A percentile compares a stretch with the other conserved stretches of the same genome.
Conservation (phyloP, 2,797 vertebrate species). For the Emys orbicularis region DNA sequence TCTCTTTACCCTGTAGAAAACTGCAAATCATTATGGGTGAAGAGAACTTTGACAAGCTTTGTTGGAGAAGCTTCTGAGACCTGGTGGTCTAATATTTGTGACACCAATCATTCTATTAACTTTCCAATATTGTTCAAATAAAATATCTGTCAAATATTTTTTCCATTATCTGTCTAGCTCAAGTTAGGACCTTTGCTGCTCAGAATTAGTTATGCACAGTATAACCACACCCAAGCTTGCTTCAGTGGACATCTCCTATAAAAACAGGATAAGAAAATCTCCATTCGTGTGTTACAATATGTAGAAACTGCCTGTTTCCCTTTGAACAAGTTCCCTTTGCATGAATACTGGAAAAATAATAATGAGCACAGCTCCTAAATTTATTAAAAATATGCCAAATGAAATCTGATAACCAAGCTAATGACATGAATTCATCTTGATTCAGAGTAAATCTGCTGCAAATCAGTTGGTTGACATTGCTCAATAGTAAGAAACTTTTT, state of each 20-base stretch:
- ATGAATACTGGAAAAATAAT: constrained; percentile 1
- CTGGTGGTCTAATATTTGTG: background rate
- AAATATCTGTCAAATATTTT: background rate
- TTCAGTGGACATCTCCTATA: constrained; percentile 2
- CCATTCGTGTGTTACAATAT: background rate
- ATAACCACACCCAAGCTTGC: background rate
- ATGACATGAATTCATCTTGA: background rate
- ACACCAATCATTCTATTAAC: background rate
- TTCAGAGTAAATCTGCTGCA: background rate
- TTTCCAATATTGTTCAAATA: constrained; percentile 11
- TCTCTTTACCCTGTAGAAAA: background rate
- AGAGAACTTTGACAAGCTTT: background rate
- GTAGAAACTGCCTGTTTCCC: background rate
- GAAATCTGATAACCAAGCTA: background rate
- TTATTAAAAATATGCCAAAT: constrained; percentile 2
- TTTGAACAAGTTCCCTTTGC: background rate
- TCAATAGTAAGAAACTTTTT: background rate
- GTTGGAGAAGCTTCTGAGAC: background rate
- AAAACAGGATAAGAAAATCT: constrained; percentile 12
- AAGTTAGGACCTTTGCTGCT: background rate
- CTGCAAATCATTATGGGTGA: background rate
- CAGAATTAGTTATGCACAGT: background rate
- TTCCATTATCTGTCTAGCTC: background rate
- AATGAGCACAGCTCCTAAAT: background rate
- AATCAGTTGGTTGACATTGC: background rate